phyloP scores from a whole-genome alignment of 1,140 invertebrate species.

The Listronotus oregonensis region DNA sequence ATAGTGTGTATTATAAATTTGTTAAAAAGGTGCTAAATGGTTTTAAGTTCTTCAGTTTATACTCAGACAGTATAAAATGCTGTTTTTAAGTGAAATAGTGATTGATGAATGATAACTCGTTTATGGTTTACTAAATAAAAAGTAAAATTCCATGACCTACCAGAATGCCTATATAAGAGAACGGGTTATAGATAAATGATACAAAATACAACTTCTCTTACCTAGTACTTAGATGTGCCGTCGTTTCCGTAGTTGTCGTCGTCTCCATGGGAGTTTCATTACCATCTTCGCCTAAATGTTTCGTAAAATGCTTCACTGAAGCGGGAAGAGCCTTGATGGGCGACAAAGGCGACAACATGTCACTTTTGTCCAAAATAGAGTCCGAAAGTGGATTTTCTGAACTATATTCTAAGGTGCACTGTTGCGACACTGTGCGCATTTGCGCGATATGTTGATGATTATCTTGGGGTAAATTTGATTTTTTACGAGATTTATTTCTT shows the following conservation, averaged over 20 bases:
- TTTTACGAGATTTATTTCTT: conserved; percentile 23
- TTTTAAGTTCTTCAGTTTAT: too few species aligned
- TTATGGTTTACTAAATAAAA: too few species aligned
- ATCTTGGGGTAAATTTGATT: conserved; percentile 22
- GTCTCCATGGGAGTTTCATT: conserved; percentile 17
- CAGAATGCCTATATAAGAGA: too few species aligned
- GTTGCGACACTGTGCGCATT: conserved; percentile 62
- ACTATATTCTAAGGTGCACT: conserved; percentile 70
- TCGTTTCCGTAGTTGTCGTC: conserved; percentile 15
- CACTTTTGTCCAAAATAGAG: conserved; percentile 62
- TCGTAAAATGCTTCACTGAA: conserved; percentile 54
- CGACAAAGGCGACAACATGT: conserved; percentile 46
- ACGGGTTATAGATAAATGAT: too few species aligned
- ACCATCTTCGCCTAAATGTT: conserved; percentile 15
- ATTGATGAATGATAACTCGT: too few species aligned
- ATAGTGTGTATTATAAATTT: too few species aligned
- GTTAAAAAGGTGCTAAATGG: too few species aligned
- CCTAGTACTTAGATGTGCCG: conserved; percentile 21
- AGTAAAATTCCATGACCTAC: too few species aligned
- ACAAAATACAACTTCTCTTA: background rate
- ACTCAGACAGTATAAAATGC: too few species aligned
- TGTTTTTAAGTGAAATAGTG: too few species aligned
- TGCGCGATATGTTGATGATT: conserved; percentile 11
- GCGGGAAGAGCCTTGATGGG: conserved; percentile 43
- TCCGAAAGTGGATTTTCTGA: conserved; percentile 72